Percentiles rank a stretch among this genome's conserved stretches.
Evolutionary conservation across 1,140 invertebrate genomes (phyloP).

Genomic region (Zaprionus gabonicus): DNA sequence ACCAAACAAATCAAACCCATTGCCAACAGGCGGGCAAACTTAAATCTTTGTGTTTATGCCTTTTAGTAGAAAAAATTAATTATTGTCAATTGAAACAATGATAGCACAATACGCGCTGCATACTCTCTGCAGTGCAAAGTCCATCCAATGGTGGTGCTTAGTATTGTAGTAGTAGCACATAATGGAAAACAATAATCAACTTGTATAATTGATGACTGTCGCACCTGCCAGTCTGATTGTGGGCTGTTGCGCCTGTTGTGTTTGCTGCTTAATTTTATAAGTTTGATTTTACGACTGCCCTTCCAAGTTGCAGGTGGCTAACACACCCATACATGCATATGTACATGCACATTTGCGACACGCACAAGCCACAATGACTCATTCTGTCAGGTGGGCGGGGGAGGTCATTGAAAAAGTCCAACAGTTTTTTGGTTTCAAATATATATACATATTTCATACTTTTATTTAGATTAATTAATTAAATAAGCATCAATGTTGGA

Average conservation of each 20-base stretch:
- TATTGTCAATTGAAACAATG: background rate
- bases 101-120: background rate
- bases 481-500: background rate
- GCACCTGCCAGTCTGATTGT: background rate
- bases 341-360: background rate
- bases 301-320: background rate
- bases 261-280: background rate
- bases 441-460: slow-evolving; percentile 11
- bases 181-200: background rate
- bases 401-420: slow-evolving; percentile 21
- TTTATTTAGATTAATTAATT: slow-evolving; percentile 5
- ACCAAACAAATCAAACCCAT: background rate
- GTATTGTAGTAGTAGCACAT: background rate
- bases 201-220: slow-evolving; percentile 13
- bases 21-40: background rate
- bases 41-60: background rate
- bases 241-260: background rate
- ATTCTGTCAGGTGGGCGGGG: background rate
- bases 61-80: background rate
- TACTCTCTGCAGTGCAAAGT: background rate
- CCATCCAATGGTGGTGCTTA: background rate
- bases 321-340: slow-evolving; percentile 2
- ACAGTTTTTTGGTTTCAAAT: background rate
- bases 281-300: slow-evolving; percentile 2
- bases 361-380: slow-evolving; percentile 20